Conservation (phyloP, 2,888 invertebrate species). For the Proisotoma minuta region DNA sequence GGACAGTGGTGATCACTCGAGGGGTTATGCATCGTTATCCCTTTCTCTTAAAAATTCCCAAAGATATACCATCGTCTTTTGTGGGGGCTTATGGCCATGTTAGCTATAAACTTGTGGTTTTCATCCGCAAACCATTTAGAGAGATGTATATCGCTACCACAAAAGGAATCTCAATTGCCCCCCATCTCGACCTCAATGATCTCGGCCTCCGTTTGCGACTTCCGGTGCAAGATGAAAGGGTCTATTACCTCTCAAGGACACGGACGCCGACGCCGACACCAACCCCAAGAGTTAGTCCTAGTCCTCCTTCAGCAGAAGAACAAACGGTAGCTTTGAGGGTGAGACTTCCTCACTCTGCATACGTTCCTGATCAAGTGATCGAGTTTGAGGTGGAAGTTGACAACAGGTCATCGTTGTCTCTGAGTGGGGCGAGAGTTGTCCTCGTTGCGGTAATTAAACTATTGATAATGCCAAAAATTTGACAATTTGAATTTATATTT, state of each 20-base stretch:
- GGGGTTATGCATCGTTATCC: conserved; percentile 24
- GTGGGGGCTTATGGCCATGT: conserved; percentile 23
- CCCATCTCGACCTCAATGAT: conserved; percentile 21
- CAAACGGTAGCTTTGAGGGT: conserved; percentile 8
- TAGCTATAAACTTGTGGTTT: conserved; percentile 21
- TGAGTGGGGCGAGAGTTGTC: conserved; percentile 19
- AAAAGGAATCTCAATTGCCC: conserved; percentile 18
- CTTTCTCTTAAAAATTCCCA: conserved; percentile 22
- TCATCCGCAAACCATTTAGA: conserved; percentile 13
- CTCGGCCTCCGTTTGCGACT: conserved; percentile 12
- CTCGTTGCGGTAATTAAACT: conserved; percentile 12
- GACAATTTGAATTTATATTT: background rate
- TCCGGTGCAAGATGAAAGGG: conserved; percentile 17
- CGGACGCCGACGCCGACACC: conserved; percentile 19
- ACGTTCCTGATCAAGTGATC: conserved; percentile 16
- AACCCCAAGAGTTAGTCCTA: background rate
- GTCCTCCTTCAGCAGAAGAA: background rate
- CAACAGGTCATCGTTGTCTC: conserved; percentile 13
- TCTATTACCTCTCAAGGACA: background rate
- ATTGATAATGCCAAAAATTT: background rate
- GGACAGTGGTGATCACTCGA: conserved; percentile 20
- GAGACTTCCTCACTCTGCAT: conserved; percentile 18
- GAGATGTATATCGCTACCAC: conserved; percentile 15
- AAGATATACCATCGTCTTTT: conserved; percentile 22
- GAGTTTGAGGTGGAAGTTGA: conserved; percentile 19